These are phyloP conservation scores for Sarcophaga bullata DNA, from an alignment of 1,140 invertebrate genomes.

Conservation along the genomic window DNA sequence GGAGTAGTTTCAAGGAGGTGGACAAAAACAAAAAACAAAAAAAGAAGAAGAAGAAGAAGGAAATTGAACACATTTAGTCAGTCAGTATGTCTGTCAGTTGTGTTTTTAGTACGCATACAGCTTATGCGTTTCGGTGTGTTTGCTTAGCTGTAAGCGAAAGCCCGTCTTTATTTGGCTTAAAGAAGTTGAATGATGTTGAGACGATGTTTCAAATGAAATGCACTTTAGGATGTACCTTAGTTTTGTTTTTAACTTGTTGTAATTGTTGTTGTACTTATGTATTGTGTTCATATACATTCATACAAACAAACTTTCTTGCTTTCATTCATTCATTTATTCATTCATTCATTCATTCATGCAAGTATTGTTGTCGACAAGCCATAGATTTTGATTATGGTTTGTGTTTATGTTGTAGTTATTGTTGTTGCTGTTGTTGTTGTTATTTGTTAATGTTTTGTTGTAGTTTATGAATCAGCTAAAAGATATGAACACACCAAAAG, in stretches of 20 bases:
- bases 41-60: too few relatives aligned
- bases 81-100: neutral
- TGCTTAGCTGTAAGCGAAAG: neutral
- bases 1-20: neutral
- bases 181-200: neutral
- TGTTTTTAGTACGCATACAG: neutral
- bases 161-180: neutral
- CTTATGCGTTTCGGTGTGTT: too few relatives aligned
- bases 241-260: neutral
- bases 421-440: conserved; percentile 17
- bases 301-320: neutral
- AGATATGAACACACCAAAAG: conserved; percentile 37
- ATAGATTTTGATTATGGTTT: conserved; percentile 10
- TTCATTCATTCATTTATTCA: neutral
- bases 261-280: neutral
- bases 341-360: neutral
- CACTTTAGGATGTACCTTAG: conserved; percentile 20
- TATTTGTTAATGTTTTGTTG: conserved; percentile 35
- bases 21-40: too few relatives aligned
- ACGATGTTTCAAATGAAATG: conserved; percentile 10
- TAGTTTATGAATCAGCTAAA: conserved; percentile 37
- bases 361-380: neutral
- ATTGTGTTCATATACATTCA: too few relatives aligned
- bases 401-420: neutral
- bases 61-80: neutral